Percentiles rank a stretch among this genome's conserved stretches.
Evolutionary conservation across 1,140 invertebrate species (phyloP).

Genomic region (Coenobita brevimanus): DNA sequence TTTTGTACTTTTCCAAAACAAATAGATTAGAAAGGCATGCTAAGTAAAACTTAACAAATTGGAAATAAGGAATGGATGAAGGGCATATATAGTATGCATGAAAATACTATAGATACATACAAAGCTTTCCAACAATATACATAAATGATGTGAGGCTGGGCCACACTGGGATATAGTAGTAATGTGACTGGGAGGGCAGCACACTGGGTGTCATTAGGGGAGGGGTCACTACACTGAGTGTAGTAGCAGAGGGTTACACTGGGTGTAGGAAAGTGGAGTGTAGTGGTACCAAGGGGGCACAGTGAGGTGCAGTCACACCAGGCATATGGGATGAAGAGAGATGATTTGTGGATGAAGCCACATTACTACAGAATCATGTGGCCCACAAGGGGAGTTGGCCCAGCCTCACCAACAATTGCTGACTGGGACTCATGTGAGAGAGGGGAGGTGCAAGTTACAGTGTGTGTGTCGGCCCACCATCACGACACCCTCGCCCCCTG

Average conservation of each 20-base stretch:
- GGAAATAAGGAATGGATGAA: slow-evolving; percentile 57
- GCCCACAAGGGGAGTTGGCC: too few relatives aligned
- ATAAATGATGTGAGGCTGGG: slow-evolving; percentile 41
- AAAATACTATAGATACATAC: slow-evolving; percentile 60
- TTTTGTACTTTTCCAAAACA: slow-evolving; percentile 66
- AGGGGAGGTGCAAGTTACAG: neutral
- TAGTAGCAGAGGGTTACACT: too few relatives aligned
- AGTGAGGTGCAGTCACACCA: too few relatives aligned
- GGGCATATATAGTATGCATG: slow-evolving; percentile 51
- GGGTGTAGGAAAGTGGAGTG: too few relatives aligned
- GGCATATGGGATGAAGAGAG: too few relatives aligned
- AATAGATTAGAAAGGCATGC: slow-evolving; percentile 46
- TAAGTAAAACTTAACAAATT: slow-evolving; percentile 48
- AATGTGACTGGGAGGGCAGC: slow-evolving; percentile 11
- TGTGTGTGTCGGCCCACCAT: slow-evolving; percentile 32
- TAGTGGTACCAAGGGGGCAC: too few relatives aligned
- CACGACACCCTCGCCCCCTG: slow-evolving; percentile 48
- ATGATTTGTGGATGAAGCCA: too few relatives aligned
- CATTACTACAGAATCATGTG: too few relatives aligned
- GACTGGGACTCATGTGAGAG: too few relatives aligned
- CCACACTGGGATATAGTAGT: slow-evolving; percentile 33
- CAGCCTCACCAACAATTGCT: neutral
- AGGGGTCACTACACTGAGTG: too few relatives aligned
- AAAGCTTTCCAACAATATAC: slow-evolving; percentile 66
- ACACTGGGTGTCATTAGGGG: neutral